Evolutionary conservation across 2,797 vertebrate genomes (phyloP).

Genomic region (Discoglossus pictus): DNA sequence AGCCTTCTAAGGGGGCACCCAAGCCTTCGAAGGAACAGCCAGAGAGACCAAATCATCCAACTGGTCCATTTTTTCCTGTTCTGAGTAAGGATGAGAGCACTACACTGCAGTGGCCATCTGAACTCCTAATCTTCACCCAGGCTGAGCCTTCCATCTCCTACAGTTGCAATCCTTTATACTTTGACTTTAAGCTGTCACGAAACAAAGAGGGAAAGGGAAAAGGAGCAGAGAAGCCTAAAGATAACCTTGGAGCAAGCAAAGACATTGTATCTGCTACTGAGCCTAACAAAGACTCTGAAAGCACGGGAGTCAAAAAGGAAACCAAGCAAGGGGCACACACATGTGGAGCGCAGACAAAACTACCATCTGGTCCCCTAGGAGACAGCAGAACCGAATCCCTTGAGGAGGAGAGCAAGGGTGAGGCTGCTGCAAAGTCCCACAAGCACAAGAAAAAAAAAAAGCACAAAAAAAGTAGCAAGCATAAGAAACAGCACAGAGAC

Average conservation of each 20-base stretch:
- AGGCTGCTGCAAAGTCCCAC: conserved; percentile 69
- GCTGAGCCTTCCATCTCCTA: conserved; percentile 90
- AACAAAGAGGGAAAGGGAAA: conserved; percentile 80
- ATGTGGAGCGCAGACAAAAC: conserved; percentile 60
- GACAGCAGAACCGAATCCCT: conserved; percentile 56
- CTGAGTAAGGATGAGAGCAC: conserved; percentile 96
- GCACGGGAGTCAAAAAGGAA: conserved; percentile 62
- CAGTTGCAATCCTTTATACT: conserved; percentile 97
- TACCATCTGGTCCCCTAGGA: conserved; percentile 37
- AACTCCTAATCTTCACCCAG: conserved; percentile 96
- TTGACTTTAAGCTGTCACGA: conserved; percentile 94
- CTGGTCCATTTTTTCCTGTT: conserved; percentile 91
- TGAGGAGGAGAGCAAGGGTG: conserved; percentile 67
- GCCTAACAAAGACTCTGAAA: conserved; percentile 43
- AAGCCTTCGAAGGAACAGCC: conserved; percentile 60
- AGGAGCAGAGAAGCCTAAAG: conserved; percentile 68
- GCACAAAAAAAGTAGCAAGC: conserved; percentile 91
- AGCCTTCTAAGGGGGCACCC: conserved; percentile 45
- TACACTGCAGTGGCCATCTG: conserved; percentile 95
- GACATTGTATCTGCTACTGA: conserved; percentile 53
- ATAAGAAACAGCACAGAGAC: conserved; percentile 79
- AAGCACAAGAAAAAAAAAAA: conserved; percentile 98
- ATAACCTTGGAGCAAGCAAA: conserved; percentile 55
- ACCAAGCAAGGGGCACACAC: conserved; percentile 55
- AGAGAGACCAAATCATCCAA: conserved; percentile 82